phyloP scores from a whole-genome alignment of 1,140 invertebrate genomes.

The Scaptodrosophila lebanonensis region DNA sequence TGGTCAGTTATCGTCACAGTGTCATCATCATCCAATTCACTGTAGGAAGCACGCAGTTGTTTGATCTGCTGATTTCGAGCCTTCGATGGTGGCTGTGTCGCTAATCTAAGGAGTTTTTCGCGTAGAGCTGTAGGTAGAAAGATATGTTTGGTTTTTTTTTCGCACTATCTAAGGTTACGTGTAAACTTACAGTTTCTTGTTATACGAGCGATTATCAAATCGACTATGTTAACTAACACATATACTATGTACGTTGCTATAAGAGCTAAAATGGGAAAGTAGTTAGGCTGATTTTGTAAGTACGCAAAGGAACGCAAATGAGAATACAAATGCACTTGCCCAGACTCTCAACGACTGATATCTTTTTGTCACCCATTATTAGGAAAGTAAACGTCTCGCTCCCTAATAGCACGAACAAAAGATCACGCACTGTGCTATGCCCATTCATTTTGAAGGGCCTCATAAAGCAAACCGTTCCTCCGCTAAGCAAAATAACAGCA shows the following conservation, averaged over 20 bases:
- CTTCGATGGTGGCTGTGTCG: too few species aligned
- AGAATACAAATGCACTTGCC: slow-evolving; percentile 7
- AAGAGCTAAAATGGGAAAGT: too few species aligned
- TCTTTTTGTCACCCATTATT: not conserved
- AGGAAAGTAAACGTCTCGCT: slow-evolving; percentile 4
- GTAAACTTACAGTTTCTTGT: slow-evolving; percentile 39
- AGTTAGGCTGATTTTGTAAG: slow-evolving; percentile 11
- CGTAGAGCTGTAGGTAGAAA: slow-evolving; percentile 15
- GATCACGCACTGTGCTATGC: slow-evolving; percentile 16
- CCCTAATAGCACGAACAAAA: slow-evolving; percentile 30
- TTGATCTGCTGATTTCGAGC: too few species aligned
- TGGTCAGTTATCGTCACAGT: too few species aligned
- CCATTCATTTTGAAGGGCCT: slow-evolving; percentile 42
- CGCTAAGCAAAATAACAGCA: slow-evolving; percentile 26
- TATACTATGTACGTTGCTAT: slow-evolving; percentile 39
- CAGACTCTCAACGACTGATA: not conserved
- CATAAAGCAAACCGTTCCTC: slow-evolving; percentile 38
- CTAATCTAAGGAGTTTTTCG: too few species aligned
- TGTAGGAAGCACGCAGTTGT: too few species aligned
- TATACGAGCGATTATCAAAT: slow-evolving; percentile 18
- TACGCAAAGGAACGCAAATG: not conserved
- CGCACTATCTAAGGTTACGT: not conserved
- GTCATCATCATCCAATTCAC: too few species aligned
- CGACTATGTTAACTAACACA: slow-evolving; percentile 27
- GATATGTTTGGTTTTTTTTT: not conserved